phyloP scores from a whole-genome alignment of 2,113 vertebrate species.

The Tenrec ecaudatus region DNA sequence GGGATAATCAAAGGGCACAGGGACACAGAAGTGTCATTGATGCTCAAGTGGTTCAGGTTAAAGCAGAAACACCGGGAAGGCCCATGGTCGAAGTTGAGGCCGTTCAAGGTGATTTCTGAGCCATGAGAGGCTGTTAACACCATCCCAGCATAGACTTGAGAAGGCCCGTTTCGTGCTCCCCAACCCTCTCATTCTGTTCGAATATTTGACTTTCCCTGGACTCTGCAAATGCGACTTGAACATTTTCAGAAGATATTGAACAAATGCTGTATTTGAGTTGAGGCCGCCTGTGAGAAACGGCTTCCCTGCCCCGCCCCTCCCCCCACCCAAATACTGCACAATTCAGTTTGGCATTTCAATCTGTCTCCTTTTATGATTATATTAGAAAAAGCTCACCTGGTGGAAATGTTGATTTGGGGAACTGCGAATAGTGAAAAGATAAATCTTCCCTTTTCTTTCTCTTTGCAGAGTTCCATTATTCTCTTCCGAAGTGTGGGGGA shows the following conservation, averaged over 20 bases:
- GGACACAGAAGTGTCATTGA: not conserved
- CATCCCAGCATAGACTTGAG: not conserved
- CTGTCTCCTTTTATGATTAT: slow-evolving; percentile 35
- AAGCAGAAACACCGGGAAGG: not conserved
- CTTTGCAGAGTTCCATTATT: slow-evolving; percentile 31
- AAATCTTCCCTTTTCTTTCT: slow-evolving; percentile 5
- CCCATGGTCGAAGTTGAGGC: not conserved
- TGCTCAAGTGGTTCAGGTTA: not conserved
- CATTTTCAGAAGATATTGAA: slow-evolving; percentile 1
- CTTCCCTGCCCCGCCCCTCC: too few relatives aligned
- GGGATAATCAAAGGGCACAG: not conserved
- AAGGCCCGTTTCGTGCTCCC: not conserved
- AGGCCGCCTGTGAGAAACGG: not conserved
- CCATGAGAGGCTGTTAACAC: not conserved
- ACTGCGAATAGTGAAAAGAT: slow-evolving; percentile 21
- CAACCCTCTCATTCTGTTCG: not conserved
- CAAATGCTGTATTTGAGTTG: slow-evolving; percentile 25
- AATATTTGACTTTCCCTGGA: not conserved
- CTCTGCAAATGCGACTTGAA: slow-evolving; percentile 12
- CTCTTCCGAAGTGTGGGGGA: slow-evolving; percentile 40
- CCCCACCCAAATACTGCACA: too few relatives aligned
- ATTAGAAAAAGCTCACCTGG: slow-evolving; percentile 46
- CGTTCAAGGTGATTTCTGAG: not conserved
- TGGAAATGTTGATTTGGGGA: slow-evolving; percentile 29
- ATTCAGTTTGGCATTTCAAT: slow-evolving; percentile 41